Base-by-base conservation (phyloP, 2,888 invertebrate genomes). In the Nomada lathburiana region DNA sequence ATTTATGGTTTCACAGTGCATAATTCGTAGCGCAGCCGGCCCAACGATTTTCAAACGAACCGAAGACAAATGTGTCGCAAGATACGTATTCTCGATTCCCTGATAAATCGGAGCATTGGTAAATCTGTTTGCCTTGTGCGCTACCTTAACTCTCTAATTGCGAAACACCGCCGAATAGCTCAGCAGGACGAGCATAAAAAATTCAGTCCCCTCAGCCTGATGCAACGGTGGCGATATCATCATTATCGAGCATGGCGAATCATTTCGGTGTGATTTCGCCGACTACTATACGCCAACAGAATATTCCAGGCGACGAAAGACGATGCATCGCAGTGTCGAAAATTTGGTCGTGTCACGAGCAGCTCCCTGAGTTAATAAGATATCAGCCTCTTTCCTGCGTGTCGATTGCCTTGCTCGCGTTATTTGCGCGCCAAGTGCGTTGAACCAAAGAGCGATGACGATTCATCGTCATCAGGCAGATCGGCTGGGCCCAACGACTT, bases 361-460 rank as follows among this genome's bases (percentile, higher is more conserved):
- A 68, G 81, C 67, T 68, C 23, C 11, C 55, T 57, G 44, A 13
- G 55, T 80, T 77, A 65, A 44, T 29, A 53, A 80, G 53, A 73
- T 53, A 73, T 75, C 69, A 29, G 50, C 44, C 52, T 55, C 59
- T 60, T 29, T 11, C 42, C 29, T 60, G 23, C 63, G 23, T 47
- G 53, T 29, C 67, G 69, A 63, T 57, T 50, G 57, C 69, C n/a
- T n/a, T 64, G 55, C 63, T 59, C 29, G 74, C 72, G 67, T 75
- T 83, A 76, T 80, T 83, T 67, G 80, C 82, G 72, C 84, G 69
- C 72, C 76, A 83, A 87, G 89, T 89, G 87, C 89, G 76, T 89
- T 89, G 89, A 89, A 89, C 89, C 88, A 89, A 83, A 72, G 73
- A 82, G 68, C 82, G 80, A 85, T 85, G 83, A 85, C 88, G 86